Percentiles rank a stretch among this genome's conserved stretches.
These are phyloP conservation scores for Ectobius pallidus DNA, from an alignment of 2,888 invertebrate species.

Conservation along the genomic window DNA sequence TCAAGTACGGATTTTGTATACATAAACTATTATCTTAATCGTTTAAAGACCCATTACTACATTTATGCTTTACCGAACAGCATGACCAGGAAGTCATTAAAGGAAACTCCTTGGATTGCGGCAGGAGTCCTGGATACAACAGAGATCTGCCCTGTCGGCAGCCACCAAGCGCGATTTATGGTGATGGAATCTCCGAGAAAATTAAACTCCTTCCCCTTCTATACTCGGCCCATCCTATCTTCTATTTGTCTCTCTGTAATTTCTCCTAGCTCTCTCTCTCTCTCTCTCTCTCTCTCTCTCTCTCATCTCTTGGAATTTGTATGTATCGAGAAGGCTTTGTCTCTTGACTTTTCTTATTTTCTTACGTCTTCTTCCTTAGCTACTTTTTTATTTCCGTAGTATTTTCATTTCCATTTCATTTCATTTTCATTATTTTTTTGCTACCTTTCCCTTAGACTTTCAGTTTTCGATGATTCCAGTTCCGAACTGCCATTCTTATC, in stretches of 20 bases:
- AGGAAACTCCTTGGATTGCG: too few relatives aligned
- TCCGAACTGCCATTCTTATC: slow-evolving; percentile 1
- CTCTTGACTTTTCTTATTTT: background rate
- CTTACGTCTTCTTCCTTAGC: background rate
- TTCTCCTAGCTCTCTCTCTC: background rate
- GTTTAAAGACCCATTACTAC: too few relatives aligned
- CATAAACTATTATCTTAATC: too few relatives aligned
- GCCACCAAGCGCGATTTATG: slow-evolving; percentile 39
- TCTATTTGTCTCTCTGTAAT: slow-evolving; percentile 24
- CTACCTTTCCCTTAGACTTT: too few relatives aligned
- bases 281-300: too few relatives aligned
- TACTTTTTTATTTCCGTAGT: background rate
- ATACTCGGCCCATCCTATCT: slow-evolving; percentile 16
- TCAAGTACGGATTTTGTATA: too few relatives aligned
- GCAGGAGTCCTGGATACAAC: too few relatives aligned
- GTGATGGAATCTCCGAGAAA: slow-evolving; percentile 44
- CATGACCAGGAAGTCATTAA: slow-evolving; percentile 27
- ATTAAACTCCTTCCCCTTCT: slow-evolving; percentile 40
- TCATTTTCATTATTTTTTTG: slow-evolving; percentile 14
- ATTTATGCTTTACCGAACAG: too few relatives aligned
- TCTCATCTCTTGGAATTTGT: background rate
- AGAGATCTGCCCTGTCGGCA: background rate
- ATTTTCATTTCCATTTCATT: slow-evolving; percentile 20
- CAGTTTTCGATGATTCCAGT: background rate
- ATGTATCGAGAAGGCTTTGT: slow-evolving; percentile 15